Base-by-base conservation (phyloP, 2,797 vertebrate genomes). In the Propithecus deckenii region DNA sequence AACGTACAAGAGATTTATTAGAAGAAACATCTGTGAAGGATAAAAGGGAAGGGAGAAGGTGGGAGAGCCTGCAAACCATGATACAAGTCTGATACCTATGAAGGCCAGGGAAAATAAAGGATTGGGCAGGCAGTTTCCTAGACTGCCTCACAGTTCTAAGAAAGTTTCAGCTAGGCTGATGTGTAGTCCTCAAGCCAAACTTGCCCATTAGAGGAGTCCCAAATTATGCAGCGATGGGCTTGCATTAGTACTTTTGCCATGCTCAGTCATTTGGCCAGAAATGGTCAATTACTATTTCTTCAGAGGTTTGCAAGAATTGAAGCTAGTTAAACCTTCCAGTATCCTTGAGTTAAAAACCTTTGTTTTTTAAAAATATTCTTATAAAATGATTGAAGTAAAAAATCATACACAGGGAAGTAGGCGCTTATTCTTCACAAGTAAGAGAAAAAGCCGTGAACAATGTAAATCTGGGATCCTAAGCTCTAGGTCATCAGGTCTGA, bases 301-400 rank as follows among this genome's bases (percentile, higher is more conserved):
- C 23, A 89, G 35, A 6, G 55, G 43, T n/a, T 43, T 94, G 17
- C 10, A 78, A 91, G 69, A 97, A 91, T 86, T 41, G 55, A 93
- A 78, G 72, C 57, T 88, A 80, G 22, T 83, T 91, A 89, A 93
- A 91, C 67, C 67, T 86, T 69, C 50, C 52, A 86, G 52, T 30
- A 78, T 57, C 38, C 38, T 96, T 93, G 30, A 65, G 20, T 50
- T 69, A 72, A 96, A 85, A 35, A 61, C 23, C 30, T 67, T 69
- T 41, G 72, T 65, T 97, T 95, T 59, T 93, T 96, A 55, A 28
- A 95, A 87, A 84, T 80, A 84, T 65, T 81, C 72, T 50, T 88
- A 89, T 55, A 79, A 94, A 95, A 96, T 81, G 59, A 91, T 9
- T 75, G n/a, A 89, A 69, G 35, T 75, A 76, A 94, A 94, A 94